Percentiles rank a stretch among this genome's conserved stretches.
phyloP scores from a whole-genome alignment of 2,113 vertebrate genomes.

The Tachysurus fulvidraco region DNA sequence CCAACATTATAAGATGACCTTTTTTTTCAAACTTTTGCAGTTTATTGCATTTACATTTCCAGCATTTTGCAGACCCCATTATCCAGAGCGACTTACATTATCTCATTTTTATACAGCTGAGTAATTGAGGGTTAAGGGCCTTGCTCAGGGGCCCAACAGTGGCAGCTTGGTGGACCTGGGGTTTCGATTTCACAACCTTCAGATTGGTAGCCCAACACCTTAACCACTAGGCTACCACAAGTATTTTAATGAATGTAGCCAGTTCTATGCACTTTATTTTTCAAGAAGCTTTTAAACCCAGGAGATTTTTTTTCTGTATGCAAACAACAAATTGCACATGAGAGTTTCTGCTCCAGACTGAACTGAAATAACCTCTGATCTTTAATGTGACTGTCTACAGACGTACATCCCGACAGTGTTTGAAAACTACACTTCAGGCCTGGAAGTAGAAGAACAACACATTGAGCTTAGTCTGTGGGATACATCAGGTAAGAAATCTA shows the following conservation, averaged over 20 bases:
- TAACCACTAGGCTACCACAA: no score
- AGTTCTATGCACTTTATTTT: neutral
- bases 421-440: conserved; percentile 93
- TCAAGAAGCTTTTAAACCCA: neutral
- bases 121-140: no score
- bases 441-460: conserved; percentile 90
- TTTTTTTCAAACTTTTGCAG: neutral
- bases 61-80: no score
- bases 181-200: no score
- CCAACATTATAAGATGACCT: neutral
- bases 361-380: neutral
- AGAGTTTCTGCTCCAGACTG: neutral
- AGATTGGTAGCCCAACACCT: no score
- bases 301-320: neutral
- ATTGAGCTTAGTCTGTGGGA: conserved; percentile 97
- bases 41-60: neutral
- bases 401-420: conserved; percentile 95
- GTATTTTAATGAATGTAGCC: no score
- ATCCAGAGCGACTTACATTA: no score
- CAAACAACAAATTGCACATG: neutral
- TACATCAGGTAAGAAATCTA: conserved; percentile 83
- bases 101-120: no score
- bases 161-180: no score
- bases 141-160: no score
- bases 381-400: conserved; percentile 65